These are phyloP conservation scores for Platorchestia sp. DNA, from an alignment of 1,140 invertebrate genomes.

Conservation along the genomic window DNA sequence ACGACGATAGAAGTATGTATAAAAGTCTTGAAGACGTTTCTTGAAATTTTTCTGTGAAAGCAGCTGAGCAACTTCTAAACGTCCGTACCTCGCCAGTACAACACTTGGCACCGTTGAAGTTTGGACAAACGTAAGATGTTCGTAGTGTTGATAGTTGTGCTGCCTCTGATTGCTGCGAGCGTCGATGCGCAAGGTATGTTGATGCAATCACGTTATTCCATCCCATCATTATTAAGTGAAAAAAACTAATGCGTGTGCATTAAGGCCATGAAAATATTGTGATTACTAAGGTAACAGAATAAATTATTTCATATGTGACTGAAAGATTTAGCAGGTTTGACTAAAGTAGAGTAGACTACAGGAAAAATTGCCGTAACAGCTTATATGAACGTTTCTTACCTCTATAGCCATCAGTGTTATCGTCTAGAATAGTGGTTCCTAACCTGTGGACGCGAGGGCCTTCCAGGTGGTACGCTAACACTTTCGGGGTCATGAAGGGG, in stretches of 20 bases:
- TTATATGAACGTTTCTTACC: too few species aligned
- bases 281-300: too few species aligned
- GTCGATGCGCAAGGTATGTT: not conserved
- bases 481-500: slow-evolving; percentile 45
- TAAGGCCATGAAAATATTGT: too few species aligned
- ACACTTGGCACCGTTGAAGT: not conserved
- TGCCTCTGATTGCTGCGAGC: not conserved
- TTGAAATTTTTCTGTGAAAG: not conserved
- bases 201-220: too few species aligned
- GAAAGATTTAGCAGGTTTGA: too few species aligned
- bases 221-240: not conserved
- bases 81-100: not conserved
- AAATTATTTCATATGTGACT: too few species aligned
- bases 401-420: too few species aligned
- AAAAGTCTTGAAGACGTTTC: not conserved
- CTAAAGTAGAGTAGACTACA: too few species aligned
- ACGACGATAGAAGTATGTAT: not conserved
- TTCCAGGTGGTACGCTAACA: slow-evolving; percentile 16
- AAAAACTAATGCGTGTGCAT: too few species aligned
- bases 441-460: slow-evolving; percentile 23
- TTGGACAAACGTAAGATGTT: not conserved
- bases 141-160: not conserved
- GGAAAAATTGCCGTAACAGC: too few species aligned
- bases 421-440: not conserved
- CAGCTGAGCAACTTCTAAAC: not conserved